Percentiles rank a stretch among this genome's conserved stretches.
phyloP scores from a whole-genome alignment of 1,140 invertebrate species.

The Zaprionus inermis region DNA sequence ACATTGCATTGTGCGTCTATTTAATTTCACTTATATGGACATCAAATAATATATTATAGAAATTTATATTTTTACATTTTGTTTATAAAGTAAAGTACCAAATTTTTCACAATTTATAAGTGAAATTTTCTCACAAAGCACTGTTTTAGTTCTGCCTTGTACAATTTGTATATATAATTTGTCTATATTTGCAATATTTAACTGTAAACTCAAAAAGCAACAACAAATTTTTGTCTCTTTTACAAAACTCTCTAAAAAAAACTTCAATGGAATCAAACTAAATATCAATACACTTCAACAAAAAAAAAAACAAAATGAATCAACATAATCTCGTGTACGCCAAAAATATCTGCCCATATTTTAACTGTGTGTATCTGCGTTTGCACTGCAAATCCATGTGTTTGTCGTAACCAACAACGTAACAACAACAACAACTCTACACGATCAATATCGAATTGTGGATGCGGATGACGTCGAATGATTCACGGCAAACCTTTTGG shows the following conservation, averaged over 20 bases:
- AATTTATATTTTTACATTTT: no score
- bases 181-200: slow-evolving; percentile 12
- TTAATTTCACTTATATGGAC: no score
- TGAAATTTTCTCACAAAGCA: slow-evolving; percentile 32
- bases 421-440: slow-evolving; percentile 47
- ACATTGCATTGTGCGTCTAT: slow-evolving; percentile 47
- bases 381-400: slow-evolving; percentile 55
- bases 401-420: slow-evolving; percentile 62
- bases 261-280: slow-evolving; percentile 16
- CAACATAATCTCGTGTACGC: slow-evolving; percentile 30
- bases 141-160: slow-evolving; percentile 56
- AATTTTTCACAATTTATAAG: no score
- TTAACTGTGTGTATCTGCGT: slow-evolving; percentile 43
- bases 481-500: slow-evolving; percentile 58
- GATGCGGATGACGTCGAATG: slow-evolving; percentile 81
- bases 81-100: no score
- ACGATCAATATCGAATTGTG: slow-evolving; percentile 64
- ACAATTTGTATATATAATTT: slow-evolving; percentile 49
- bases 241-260: slow-evolving; percentile 52
- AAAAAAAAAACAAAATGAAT: slow-evolving; percentile 19
- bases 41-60: background rate
- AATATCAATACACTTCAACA: slow-evolving; percentile 13
- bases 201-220: slow-evolving; percentile 72
- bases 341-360: slow-evolving; percentile 47
- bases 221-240: slow-evolving; percentile 75